Conservation (phyloP, 2,888 invertebrate genomes). For the Morpho helenor region DNA sequence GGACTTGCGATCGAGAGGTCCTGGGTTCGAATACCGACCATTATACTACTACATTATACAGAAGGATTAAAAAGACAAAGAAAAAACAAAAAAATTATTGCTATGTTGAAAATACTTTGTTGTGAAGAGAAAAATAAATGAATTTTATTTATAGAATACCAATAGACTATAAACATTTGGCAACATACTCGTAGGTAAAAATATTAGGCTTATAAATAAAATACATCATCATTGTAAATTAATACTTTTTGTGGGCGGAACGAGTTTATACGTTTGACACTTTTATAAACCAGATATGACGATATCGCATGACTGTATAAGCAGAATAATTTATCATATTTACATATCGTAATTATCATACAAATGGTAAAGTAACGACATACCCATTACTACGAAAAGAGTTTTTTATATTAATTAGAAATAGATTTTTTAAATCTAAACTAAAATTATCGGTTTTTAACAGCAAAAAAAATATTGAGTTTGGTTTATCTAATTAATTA, state of each 20-base stretch:
- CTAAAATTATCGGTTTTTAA: too few relatives aligned
- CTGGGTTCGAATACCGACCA: too few relatives aligned
- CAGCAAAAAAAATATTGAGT: too few relatives aligned
- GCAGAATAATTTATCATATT: neutral
- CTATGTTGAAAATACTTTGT: too few relatives aligned
- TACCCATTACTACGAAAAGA: too few relatives aligned
- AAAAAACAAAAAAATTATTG: too few relatives aligned
- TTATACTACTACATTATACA: too few relatives aligned
- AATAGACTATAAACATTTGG: slow-evolving; percentile 5
- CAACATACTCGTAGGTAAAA: neutral
- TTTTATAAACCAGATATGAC: slow-evolving; percentile 15
- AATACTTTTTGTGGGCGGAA: slow-evolving; percentile 21
- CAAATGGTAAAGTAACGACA: too few relatives aligned
- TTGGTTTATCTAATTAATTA: too few relatives aligned
- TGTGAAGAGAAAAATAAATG: too few relatives aligned
- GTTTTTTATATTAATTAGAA: neutral
- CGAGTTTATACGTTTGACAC: slow-evolving; percentile 18
- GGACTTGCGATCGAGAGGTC: too few relatives aligned
- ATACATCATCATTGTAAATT: slow-evolving; percentile 20
- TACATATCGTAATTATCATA: neutral
- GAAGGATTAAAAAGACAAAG: too few relatives aligned
- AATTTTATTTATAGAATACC: neutral
- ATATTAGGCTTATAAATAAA: neutral
- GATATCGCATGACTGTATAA: slow-evolving; percentile 13
- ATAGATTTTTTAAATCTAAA: neutral